Percentiles rank a stretch among this genome's conserved stretches.
Conservation (phyloP, 1,140 invertebrate genomes). For the Heliconius nattereri region DNA sequence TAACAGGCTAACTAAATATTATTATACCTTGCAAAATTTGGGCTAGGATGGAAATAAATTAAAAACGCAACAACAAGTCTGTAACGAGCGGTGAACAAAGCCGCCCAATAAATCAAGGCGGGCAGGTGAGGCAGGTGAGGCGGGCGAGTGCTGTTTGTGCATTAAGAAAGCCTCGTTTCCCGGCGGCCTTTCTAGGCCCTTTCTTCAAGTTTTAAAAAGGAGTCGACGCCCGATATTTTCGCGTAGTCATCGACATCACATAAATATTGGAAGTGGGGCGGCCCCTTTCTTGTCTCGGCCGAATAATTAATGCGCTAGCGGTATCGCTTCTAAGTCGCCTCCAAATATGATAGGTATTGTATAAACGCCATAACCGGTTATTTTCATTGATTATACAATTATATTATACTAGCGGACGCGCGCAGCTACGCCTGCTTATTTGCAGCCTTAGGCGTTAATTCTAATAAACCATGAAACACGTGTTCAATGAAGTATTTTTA, state of each 20-base stretch:
- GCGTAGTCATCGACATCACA: conserved; percentile 81
- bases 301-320: conserved; percentile 78
- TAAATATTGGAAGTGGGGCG: conserved; percentile 81
- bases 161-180: conserved; percentile 75
- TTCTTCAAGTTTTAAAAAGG: conserved; percentile 81
- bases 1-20: conserved; percentile 75
- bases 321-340: conserved; percentile 69
- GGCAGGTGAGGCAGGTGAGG: conserved; percentile 78
- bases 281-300: conserved; percentile 76
- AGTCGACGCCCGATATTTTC: conserved; percentile 78
- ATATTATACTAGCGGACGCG: too few species aligned
- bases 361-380: neutral
- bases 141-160: conserved; percentile 75
- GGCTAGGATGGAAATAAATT: conserved; percentile 72
- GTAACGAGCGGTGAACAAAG: conserved; percentile 77
- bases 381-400: neutral
- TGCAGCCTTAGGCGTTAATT: too few species aligned
- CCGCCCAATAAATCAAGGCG: conserved; percentile 77
- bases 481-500: too few species aligned
- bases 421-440: too few species aligned
- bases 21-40: conserved; percentile 68
- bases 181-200: conserved; percentile 75
- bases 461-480: too few species aligned
- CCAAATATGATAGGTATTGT: conserved; percentile 59
- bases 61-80: conserved; percentile 80